Base-by-base conservation (phyloP, 1,140 invertebrate species). In the Nephila pilipes region DNA sequence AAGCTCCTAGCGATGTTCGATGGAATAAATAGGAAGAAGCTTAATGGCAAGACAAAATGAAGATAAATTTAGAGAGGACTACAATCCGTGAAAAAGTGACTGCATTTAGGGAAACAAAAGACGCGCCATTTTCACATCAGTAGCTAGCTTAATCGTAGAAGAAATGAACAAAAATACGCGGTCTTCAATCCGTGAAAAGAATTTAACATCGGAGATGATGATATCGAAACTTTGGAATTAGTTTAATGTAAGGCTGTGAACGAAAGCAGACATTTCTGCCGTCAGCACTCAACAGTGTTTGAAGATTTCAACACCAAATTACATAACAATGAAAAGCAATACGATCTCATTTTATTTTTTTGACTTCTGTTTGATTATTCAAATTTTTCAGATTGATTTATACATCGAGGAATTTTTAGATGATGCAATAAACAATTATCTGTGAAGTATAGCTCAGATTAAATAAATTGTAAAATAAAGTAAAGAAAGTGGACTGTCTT, bases 81-180 rank as follows among this genome's bases (percentile, higher is more conserved):
- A 4, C 69, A 14, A 75, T 16, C 69, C 69, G 29, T 36, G 29
- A 36, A n/a, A n/a, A 75, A 75, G 69, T 32, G 29, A 6, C 29
- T 75, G 69, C 14, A 20, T 75, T 20, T 32, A 20, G 5, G 29
- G 32, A 75, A 32, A 75, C 69, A 75, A 75, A 75, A 75, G 69
- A 36, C 29, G 29, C 25, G 18, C 29, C 69, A 75, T 75, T 29
- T 29, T 36, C 25, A 5, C 69, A 36, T 75, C 32, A 14, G 69
- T 12, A 32, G 29, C 5, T 2, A 36, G 5, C 32, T 75, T 75
- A 75, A 75, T 32, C 29, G 29, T 36, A 75, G 29, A 75, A 32
- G 69, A 75, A 75, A 75, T 75, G 69, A 75, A 75, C 69, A 75
- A 75, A 75, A 75, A 75, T 75, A 29, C 69, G 69, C 69, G 25